Conservation (phyloP, 2,888 invertebrate genomes). For the Stenoptilia bipunctidactyla region DNA sequence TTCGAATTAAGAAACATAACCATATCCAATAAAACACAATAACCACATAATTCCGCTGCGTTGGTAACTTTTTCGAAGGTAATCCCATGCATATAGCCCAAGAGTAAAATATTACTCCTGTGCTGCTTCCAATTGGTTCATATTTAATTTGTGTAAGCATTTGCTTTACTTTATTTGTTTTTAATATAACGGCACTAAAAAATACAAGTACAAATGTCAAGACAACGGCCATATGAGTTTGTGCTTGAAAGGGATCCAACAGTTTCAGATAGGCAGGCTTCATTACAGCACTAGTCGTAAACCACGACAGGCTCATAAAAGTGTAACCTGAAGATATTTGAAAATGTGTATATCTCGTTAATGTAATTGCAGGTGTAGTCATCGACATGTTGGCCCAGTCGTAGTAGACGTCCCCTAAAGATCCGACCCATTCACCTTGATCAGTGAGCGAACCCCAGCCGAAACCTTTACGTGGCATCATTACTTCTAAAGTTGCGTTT, state of each 20-base stretch:
- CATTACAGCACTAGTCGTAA: constrained; percentile 14
- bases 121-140: neutral
- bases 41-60: constrained; percentile 17
- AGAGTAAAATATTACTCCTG: constrained; percentile 12
- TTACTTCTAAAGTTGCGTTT: constrained; percentile 21
- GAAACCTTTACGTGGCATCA: constrained; percentile 19
- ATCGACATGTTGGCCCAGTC: constrained; percentile 26
- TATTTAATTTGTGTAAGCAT: neutral
- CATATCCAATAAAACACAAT: constrained; percentile 24
- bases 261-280: constrained; percentile 22
- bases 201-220: neutral
- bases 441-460: constrained; percentile 25
- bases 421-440: constrained; percentile 25
- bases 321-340: constrained; percentile 22
- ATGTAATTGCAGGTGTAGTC: constrained; percentile 24
- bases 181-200: neutral
- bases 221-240: constrained; percentile 15
- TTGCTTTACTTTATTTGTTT: neutral
- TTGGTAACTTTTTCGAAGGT: constrained; percentile 17
- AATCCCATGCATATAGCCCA: constrained; percentile 24
- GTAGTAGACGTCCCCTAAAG: constrained; percentile 23
- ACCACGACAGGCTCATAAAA: constrained; percentile 20
- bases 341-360: constrained; percentile 19
- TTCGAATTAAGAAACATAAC: constrained; percentile 25
- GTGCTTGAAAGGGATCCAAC: constrained; percentile 19